These are phyloP conservation scores for Nematostella vectensis DNA, from an alignment of 92 coral and sea anemone genomes.

Conservation along the genomic window DNA sequence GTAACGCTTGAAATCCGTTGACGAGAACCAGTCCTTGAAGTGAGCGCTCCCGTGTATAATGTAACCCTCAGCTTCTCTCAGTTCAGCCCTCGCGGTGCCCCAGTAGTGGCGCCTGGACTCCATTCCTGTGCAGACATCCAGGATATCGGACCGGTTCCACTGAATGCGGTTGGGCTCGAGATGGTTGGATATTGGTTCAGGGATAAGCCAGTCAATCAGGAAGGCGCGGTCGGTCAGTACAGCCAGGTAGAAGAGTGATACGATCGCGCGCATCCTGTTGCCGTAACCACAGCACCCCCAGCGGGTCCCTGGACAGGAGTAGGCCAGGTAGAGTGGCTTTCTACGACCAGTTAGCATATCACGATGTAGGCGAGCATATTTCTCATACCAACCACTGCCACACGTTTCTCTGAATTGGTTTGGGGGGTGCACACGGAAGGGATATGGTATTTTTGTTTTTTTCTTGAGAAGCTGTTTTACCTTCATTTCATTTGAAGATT, in stretches of 20 bases:
- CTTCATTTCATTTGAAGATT: too few species aligned
- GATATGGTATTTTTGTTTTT: too few species aligned
- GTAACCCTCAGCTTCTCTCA: conserved; percentile 60
- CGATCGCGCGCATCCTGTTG: conserved; percentile 70
- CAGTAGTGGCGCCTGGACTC: conserved; percentile 65
- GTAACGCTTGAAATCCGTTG: conserved; percentile 40
- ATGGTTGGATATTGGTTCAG: conserved; percentile 75
- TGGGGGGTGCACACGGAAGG: too few species aligned
- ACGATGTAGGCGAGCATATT: conserved; percentile 47
- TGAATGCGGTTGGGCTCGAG: conserved; percentile 60
- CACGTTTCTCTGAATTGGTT: too few species aligned
- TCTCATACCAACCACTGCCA: conserved; percentile 72
- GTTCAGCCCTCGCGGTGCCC: conserved; percentile 66
- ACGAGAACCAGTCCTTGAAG: conserved; percentile 45
- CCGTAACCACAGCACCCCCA: conserved; percentile 92
- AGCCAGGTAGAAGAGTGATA: conserved; percentile 67
- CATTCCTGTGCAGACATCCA: conserved; percentile 52
- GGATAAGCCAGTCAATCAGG: conserved; percentile 70
- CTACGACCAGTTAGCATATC: conserved; percentile 31
- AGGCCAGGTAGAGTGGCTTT: conserved; percentile 44
- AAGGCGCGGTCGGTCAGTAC: conserved; percentile 76
- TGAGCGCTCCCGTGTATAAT: conserved; percentile 47
- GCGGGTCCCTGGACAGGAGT: conserved; percentile 57
- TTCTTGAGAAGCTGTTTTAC: too few species aligned
- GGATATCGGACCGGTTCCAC: conserved; percentile 65